Conservation (phyloP, 2,888 invertebrate genomes). For the Dryomyza anilis region DNA sequence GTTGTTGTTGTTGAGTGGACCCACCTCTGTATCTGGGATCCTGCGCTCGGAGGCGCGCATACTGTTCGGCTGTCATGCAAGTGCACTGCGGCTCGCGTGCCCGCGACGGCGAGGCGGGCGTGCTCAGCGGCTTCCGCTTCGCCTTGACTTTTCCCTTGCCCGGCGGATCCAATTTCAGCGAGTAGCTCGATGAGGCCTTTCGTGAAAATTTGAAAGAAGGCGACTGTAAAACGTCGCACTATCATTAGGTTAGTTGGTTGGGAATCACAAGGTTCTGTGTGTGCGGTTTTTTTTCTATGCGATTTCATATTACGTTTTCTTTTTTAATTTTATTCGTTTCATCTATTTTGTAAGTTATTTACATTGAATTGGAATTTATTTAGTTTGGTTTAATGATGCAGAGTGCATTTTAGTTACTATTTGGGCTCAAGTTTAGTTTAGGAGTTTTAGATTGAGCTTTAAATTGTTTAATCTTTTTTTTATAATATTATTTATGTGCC, state of each 20-base stretch:
- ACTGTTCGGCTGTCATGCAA: constrained; percentile 93
- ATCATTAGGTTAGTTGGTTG: constrained; percentile 64
- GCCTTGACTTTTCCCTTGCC: constrained; percentile 85
- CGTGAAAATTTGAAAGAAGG: constrained; percentile 97
- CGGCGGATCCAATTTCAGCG: constrained; percentile 89
- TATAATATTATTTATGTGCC: no score
- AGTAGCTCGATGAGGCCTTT: constrained; percentile 96
- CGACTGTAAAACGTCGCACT: constrained; percentile 82
- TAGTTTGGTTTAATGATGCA: constrained; percentile 2
- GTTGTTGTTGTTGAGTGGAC: constrained; percentile 31
- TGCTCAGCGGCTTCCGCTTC: constrained; percentile 89
- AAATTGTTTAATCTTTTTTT: no score
- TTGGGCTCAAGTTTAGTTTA: no score
- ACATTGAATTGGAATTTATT: background rate
- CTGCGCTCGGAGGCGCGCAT: constrained; percentile 73
- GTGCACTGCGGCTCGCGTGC: constrained; percentile 91
- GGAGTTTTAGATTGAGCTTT: no score
- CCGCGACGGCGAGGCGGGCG: constrained; percentile 87
- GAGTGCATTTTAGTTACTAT: no score
- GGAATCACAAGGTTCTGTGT: constrained; percentile 63
- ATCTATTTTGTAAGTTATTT: constrained; percentile 17
- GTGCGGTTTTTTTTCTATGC: constrained; percentile 51
- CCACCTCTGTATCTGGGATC: constrained; percentile 59
- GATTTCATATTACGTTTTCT: constrained; percentile 14
- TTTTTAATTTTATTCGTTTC: constrained; percentile 26